phyloP scores from a whole-genome alignment of 35 echinoderm and acorn worm species.

The Diadema setosum region DNA sequence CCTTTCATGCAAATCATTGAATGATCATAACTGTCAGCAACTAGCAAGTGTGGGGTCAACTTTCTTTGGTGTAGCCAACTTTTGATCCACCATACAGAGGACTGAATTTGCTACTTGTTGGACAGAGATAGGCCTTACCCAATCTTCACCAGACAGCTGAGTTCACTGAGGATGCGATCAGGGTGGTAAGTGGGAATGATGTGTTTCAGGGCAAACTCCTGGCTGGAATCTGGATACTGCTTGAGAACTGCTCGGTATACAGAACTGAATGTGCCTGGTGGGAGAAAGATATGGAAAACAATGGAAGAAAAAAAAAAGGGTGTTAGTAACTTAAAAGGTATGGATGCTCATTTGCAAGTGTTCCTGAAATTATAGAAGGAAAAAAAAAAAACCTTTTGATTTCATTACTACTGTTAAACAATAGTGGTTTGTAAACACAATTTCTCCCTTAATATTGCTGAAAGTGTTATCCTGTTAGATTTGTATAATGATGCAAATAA shows the following conservation, averaged over 20 bases:
- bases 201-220: conserved; percentile 86
- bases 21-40: too few relatives aligned
- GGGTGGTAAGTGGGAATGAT: conserved; percentile 94
- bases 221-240: neutral
- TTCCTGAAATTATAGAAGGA: too few relatives aligned
- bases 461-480: too few relatives aligned
- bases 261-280: conserved; percentile 89
- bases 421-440: neutral
- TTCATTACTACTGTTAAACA: neutral
- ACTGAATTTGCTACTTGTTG: too few relatives aligned
- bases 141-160: conserved; percentile 68
- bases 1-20: too few relatives aligned
- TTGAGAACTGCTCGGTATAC: conserved; percentile 78
- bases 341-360: neutral
- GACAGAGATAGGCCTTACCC: conserved; percentile 51
- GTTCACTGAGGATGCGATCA: conserved; percentile 77
- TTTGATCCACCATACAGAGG: too few relatives aligned
- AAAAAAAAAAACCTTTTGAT: neutral
- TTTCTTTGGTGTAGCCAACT: too few relatives aligned
- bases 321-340: too few relatives aligned
- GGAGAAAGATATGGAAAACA: neutral
- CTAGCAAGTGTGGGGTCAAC: too few relatives aligned
- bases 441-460: too few relatives aligned
- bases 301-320: neutral
- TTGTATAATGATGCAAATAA: too few relatives aligned